A percentile compares a stretch with the other conserved stretches of the same genome.
Evolutionary conservation across 1,140 invertebrate genomes (phyloP).

Genomic region (Zaprionus taronus): DNA sequence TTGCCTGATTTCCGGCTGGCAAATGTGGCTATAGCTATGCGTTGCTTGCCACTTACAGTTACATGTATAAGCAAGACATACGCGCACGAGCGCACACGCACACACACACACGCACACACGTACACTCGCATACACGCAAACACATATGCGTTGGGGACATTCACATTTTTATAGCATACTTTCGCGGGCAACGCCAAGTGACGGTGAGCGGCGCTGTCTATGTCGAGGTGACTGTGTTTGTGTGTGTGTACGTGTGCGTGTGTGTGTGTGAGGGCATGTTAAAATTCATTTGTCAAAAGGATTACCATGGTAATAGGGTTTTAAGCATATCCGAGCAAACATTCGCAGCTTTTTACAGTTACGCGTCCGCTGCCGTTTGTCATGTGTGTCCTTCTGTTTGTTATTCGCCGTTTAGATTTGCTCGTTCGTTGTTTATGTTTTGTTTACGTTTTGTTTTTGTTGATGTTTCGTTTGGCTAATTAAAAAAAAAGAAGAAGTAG

Average conservation of each 20-base stretch:
- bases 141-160: constrained; percentile 40
- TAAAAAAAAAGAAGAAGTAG: constrained; percentile 69
- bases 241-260: constrained; percentile 32
- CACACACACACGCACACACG: constrained; percentile 5
- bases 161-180: constrained; percentile 70
- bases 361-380: constrained; percentile 27
- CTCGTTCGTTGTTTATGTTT: constrained; percentile 36
- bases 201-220: constrained; percentile 32
- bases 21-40: constrained; percentile 9
- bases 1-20: constrained; percentile 12
- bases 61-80: constrained; percentile 10
- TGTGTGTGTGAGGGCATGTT: constrained; percentile 55
- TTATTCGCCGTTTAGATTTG: constrained; percentile 33
- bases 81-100: constrained; percentile 10
- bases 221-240: constrained; percentile 36
- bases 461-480: constrained; percentile 62
- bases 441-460: constrained; percentile 22
- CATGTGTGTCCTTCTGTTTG: constrained; percentile 30
- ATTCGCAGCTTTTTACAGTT: constrained; percentile 59
- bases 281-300: constrained; percentile 84
- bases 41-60: not conserved
- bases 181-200: constrained; percentile 55
- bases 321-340: constrained; percentile 72
- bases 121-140: constrained; percentile 4
- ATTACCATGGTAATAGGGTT: constrained; percentile 83